phyloP scores from a whole-genome alignment of 2,888 invertebrate genomes.

The Synanthedon myopaeformis region DNA sequence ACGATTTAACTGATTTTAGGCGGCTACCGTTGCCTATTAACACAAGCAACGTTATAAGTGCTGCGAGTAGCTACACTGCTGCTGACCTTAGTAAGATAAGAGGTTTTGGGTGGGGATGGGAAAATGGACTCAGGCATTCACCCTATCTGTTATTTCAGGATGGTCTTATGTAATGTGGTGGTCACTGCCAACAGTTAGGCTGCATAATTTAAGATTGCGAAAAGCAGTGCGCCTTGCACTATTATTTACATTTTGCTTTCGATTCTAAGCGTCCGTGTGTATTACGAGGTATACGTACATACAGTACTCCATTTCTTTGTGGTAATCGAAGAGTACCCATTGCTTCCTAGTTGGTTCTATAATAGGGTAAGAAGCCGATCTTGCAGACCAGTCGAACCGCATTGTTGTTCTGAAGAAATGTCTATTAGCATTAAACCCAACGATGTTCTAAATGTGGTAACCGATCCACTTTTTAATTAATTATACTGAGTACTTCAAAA shows the following conservation, averaged over 20 bases:
- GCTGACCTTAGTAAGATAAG: too few species aligned
- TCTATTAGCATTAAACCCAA: conserved; percentile 19
- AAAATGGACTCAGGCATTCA: too few species aligned
- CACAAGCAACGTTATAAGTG: too few species aligned
- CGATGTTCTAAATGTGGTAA: not conserved
- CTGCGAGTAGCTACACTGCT: too few species aligned
- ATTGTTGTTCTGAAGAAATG: conserved; percentile 19
- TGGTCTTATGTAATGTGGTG: too few species aligned
- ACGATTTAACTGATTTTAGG: too few species aligned
- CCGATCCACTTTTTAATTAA: not conserved
- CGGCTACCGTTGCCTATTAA: too few species aligned
- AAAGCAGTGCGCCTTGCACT: too few species aligned
- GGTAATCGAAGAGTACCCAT: conserved; percentile 44
- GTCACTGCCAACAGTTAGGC: too few species aligned
- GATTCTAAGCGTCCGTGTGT: conserved; percentile 11
- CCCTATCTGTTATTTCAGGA: too few species aligned
- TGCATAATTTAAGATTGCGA: too few species aligned
- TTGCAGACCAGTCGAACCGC: conserved; percentile 21
- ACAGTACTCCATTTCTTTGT: conserved; percentile 46
- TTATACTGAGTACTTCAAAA: not conserved
- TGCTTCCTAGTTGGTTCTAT: conserved; percentile 35
- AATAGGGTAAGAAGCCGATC: conserved; percentile 22
- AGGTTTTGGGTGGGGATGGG: too few species aligned
- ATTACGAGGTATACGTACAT: conserved; percentile 7
- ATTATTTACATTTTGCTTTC: conserved; percentile 7